phyloP scores from a whole-genome alignment of 2,888 invertebrate species.

The Morpho achilles region DNA sequence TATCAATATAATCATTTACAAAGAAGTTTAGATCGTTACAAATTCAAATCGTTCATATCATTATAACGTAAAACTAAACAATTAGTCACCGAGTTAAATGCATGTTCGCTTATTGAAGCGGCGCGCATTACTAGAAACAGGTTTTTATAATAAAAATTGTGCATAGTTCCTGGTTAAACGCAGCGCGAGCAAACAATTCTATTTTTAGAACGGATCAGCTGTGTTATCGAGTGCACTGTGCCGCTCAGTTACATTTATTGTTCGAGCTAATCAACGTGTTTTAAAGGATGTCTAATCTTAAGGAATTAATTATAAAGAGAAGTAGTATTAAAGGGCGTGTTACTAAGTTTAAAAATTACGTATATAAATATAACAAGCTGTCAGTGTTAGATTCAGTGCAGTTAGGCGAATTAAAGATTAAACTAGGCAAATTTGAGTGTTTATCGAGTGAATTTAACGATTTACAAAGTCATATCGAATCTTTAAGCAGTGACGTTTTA shows the following conservation, averaged over 20 bases:
- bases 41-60: neutral
- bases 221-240: neutral
- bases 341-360: slow-evolving; percentile 10
- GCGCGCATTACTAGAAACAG: neutral
- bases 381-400: too few species aligned
- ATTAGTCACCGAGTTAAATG: neutral
- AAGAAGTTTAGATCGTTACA: neutral
- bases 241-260: neutral
- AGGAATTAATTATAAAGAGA: slow-evolving; percentile 3
- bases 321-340: slow-evolving; percentile 9
- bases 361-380: neutral
- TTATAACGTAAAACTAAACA: neutral
- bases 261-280: neutral
- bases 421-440: too few species aligned
- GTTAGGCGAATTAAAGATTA: too few species aligned
- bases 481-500: neutral
- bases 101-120: neutral
- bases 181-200: neutral
- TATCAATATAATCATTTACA: neutral
- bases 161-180: too few species aligned
- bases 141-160: neutral
- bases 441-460: slow-evolving; percentile 1
- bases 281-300: neutral
- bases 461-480: slow-evolving; percentile 1
- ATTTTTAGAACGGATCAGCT: neutral